Evolutionary conservation across 2,888 invertebrate genomes (phyloP).

Genomic region (Boloria euphrosyne): DNA sequence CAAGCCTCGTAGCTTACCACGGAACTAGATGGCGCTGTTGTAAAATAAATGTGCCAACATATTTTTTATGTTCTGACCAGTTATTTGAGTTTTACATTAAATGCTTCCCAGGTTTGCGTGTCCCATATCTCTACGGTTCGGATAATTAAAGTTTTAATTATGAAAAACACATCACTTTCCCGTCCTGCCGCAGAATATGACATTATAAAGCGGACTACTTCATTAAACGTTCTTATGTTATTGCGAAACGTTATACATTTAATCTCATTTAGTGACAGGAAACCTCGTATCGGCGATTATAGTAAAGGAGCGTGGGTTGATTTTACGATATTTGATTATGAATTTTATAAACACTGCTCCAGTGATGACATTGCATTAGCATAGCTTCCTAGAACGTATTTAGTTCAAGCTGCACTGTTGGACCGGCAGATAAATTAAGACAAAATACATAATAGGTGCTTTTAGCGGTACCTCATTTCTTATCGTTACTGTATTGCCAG

Average conservation of each 20-base stretch:
- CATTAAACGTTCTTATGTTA: slow-evolving; percentile 66
- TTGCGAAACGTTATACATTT: slow-evolving; percentile 65
- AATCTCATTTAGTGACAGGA: slow-evolving; percentile 75
- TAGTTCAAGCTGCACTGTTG: slow-evolving; percentile 33
- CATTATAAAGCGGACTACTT: slow-evolving; percentile 42
- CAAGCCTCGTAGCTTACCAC: too few relatives aligned
- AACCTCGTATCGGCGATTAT: slow-evolving; percentile 60
- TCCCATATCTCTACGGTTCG: too few relatives aligned
- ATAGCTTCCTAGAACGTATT: slow-evolving; percentile 31
- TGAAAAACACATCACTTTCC: slow-evolving; percentile 19
- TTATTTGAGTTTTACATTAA: too few relatives aligned
- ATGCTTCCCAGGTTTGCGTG: background rate
- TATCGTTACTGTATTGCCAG: slow-evolving; percentile 41
- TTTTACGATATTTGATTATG: slow-evolving; percentile 35
- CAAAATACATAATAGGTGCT: slow-evolving; percentile 49
- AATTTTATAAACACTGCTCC: slow-evolving; percentile 35
- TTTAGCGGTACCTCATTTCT: slow-evolving; percentile 46
- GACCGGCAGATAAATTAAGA: slow-evolving; percentile 48
- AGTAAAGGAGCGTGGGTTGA: slow-evolving; percentile 50
- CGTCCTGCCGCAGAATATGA: background rate
- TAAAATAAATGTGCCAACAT: too few relatives aligned
- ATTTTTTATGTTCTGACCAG: too few relatives aligned
- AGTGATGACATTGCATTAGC: slow-evolving; percentile 42
- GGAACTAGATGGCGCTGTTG: too few relatives aligned
- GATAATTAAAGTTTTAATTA: too few relatives aligned